A percentile compares a stretch with the other conserved stretches of the same genome.
Conservation (phyloP, 1,140 invertebrate genomes). For the Aphelenchoides fujianensis region DNA sequence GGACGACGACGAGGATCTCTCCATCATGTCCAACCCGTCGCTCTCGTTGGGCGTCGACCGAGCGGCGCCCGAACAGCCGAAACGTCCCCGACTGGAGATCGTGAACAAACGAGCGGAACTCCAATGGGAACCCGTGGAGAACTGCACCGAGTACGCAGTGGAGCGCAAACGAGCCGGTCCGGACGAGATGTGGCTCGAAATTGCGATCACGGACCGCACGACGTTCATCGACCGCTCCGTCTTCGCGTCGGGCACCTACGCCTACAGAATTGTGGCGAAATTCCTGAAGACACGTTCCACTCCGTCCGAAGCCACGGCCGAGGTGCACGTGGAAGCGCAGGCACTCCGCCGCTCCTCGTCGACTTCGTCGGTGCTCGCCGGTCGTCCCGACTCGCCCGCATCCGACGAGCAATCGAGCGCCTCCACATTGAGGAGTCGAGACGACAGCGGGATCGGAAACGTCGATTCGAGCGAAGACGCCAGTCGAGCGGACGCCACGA, state of each 20-base stretch:
- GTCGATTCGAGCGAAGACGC: background rate
- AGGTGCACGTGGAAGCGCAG: background rate
- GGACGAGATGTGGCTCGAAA: constrained; percentile 26
- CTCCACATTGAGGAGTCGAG: background rate
- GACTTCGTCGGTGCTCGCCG: background rate
- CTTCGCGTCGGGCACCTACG: constrained; percentile 24
- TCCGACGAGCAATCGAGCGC: background rate
- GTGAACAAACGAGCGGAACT: constrained; percentile 14
- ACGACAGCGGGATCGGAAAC: background rate
- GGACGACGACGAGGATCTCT: constrained; percentile 37
- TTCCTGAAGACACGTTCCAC: constrained; percentile 10
- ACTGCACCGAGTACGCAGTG: constrained; percentile 12
- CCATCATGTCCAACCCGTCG: constrained; percentile 19
- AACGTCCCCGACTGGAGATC: background rate
- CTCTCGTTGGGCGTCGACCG: background rate
- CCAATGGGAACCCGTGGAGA: constrained; percentile 21
- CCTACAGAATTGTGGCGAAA: constrained; percentile 38
- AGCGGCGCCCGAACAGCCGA: constrained; percentile 2
- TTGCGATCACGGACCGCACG: constrained; percentile 21
- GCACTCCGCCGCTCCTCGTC: constrained; percentile 1
- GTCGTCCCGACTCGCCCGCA: background rate
- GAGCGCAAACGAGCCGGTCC: constrained; percentile 19
- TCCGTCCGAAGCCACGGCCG: background rate
- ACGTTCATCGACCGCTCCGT: constrained; percentile 21
- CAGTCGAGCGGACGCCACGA: background rate